A percentile compares a stretch with the other conserved stretches of the same genome.
Conservation (phyloP, 2,888 invertebrate genomes). For the Sinodicranocentrus sp. region DNA sequence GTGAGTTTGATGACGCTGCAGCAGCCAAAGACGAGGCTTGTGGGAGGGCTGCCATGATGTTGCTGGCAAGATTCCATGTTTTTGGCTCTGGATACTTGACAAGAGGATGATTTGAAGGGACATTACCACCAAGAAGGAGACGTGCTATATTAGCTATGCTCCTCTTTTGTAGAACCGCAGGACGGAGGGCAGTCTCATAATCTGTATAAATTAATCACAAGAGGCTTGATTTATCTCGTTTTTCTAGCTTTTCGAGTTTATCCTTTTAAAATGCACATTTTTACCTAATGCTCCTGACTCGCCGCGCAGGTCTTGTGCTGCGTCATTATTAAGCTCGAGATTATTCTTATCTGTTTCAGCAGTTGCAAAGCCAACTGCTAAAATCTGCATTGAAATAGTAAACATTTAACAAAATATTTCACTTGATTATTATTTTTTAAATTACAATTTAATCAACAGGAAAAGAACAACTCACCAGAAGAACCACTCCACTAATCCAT, state of each 20-base stretch:
- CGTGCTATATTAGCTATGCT: slow-evolving; percentile 75
- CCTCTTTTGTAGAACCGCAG: slow-evolving; percentile 66
- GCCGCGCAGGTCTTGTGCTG: not conserved
- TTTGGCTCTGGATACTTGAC: slow-evolving; percentile 75
- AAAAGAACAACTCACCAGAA: not conserved
- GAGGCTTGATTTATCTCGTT: not conserved
- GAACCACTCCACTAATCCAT: slow-evolving; percentile 54
- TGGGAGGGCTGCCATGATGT: slow-evolving; percentile 74
- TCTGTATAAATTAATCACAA: slow-evolving; percentile 11
- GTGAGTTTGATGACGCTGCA: not conserved
- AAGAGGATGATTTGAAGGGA: slow-evolving; percentile 76
- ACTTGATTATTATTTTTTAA: not conserved
- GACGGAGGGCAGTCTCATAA: slow-evolving; percentile 61
- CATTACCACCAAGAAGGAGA: slow-evolving; percentile 76
- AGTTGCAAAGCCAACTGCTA: slow-evolving; percentile 67
- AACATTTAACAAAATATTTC: not conserved
- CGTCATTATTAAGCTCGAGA: slow-evolving; percentile 4
- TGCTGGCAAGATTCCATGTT: slow-evolving; percentile 66
- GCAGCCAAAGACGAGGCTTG: slow-evolving; percentile 27
- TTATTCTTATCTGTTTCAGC: slow-evolving; percentile 58
- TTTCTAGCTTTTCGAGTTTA: not conserved
- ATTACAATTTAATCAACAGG: not conserved
- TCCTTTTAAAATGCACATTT: not conserved
- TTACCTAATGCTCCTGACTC: slow-evolving; percentile 57
- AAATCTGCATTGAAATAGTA: slow-evolving; percentile 61